Evolutionary conservation across 1,140 invertebrate genomes (phyloP).

Genomic region (Cyrtorhinus lividipennis): DNA sequence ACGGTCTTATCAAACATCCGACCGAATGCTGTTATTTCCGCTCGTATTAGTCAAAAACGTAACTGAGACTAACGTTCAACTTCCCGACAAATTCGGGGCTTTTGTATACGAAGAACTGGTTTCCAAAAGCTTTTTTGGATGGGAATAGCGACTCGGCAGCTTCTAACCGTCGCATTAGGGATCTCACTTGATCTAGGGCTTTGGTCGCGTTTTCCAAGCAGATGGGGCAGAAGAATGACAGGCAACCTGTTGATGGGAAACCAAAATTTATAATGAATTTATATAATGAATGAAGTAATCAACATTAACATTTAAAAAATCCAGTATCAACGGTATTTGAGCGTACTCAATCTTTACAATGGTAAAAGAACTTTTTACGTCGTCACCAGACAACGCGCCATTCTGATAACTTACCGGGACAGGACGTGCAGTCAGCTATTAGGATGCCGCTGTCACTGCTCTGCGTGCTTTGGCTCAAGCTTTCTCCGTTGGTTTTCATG

Average conservation of each 20-base stretch:
- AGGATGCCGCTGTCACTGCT: conserved; percentile 31
- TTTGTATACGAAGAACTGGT: conserved; percentile 54
- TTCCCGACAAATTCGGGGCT: conserved; percentile 46
- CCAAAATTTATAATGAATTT: background rate
- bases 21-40: background rate
- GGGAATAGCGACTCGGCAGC: conserved; percentile 68
- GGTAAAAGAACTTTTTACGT: too few species aligned
- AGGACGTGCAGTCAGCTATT: background rate
- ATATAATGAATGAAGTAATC: background rate
- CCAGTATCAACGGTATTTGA: too few species aligned
- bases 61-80: conserved; percentile 39
- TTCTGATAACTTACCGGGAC: too few species aligned
- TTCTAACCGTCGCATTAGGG: conserved; percentile 54
- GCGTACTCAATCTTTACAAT: too few species aligned
- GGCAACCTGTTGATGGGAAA: conserved; percentile 45
- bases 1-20: too few species aligned
- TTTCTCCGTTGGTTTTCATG: too few species aligned
- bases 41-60: background rate
- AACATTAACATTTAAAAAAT: background rate
- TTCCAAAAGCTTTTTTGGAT: conserved; percentile 59
- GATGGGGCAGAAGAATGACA: conserved; percentile 49
- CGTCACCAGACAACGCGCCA: too few species aligned
- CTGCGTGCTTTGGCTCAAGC: too few species aligned
- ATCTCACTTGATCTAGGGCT: conserved; percentile 56
- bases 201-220: conserved; percentile 52